phyloP scores from a whole-genome alignment of 2,888 invertebrate species.

The Eucriotettix oculatus region DNA sequence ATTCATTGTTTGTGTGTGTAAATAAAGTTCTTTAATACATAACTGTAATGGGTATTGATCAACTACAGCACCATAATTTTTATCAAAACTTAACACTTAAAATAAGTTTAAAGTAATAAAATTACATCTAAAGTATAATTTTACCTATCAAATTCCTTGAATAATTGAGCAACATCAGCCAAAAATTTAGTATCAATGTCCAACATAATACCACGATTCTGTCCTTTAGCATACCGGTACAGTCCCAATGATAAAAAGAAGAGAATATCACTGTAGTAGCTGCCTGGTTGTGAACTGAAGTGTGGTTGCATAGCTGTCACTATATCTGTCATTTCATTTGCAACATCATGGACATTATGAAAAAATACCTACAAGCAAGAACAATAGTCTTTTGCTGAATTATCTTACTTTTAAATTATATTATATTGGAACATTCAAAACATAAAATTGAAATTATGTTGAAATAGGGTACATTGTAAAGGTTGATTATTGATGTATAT shows the following conservation, averaged over 20 bases:
- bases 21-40: too few species aligned
- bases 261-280: slow-evolving; percentile 61
- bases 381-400: not conserved
- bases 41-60: too few species aligned
- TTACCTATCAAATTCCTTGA: slow-evolving; percentile 44
- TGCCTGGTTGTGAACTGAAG: slow-evolving; percentile 51
- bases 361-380: slow-evolving; percentile 29
- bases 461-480: not conserved
- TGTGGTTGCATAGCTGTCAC: slow-evolving; percentile 49
- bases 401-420: not conserved
- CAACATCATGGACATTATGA: slow-evolving; percentile 43
- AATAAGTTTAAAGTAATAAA: too few species aligned
- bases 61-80: too few species aligned
- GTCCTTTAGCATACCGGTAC: slow-evolving; percentile 47
- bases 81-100: too few species aligned
- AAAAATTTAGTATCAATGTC: slow-evolving; percentile 65
- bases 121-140: slow-evolving; percentile 5
- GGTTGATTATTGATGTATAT: not conserved
- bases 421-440: not conserved
- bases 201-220: slow-evolving; percentile 47
- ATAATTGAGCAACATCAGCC: slow-evolving; percentile 45
- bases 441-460: not conserved
- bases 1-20: too few species aligned
- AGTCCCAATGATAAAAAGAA: slow-evolving; percentile 63
- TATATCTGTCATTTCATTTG: slow-evolving; percentile 39